A percentile compares a stretch with the other conserved stretches of the same genome.
Conservation (phyloP, 2,797 vertebrate genomes). For the Ctenochaetus hawaiiensis region DNA sequence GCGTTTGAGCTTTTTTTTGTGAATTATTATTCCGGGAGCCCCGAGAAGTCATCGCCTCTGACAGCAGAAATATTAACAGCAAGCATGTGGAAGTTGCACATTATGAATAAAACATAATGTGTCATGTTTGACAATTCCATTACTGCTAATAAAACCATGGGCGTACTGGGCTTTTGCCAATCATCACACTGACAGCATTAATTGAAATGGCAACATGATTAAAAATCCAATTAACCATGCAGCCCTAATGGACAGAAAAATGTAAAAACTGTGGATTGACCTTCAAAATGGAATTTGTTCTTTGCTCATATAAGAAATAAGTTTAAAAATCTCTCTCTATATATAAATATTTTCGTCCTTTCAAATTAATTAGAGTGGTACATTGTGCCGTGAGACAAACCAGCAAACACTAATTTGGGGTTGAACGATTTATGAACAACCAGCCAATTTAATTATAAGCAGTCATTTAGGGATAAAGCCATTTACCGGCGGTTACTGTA, state of each 20-base stretch:
- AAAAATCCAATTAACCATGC: slow-evolving; percentile 85
- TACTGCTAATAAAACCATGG: slow-evolving; percentile 78
- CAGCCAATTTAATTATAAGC: slow-evolving; percentile 63
- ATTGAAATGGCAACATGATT: slow-evolving; percentile 84
- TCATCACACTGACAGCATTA: slow-evolving; percentile 79
- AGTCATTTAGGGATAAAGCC: slow-evolving; percentile 41
- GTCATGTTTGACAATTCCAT: slow-evolving; percentile 82
- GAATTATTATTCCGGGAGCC: slow-evolving; percentile 37
- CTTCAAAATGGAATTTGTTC: slow-evolving; percentile 76
- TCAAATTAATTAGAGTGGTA: slow-evolving; percentile 57
- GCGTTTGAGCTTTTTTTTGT: slow-evolving; percentile 20
- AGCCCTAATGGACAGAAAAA: slow-evolving; percentile 77
- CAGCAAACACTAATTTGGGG: slow-evolving; percentile 53
- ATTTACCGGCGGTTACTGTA: slow-evolving; percentile 31
- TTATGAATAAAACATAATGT: slow-evolving; percentile 73
- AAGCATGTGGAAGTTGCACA: slow-evolving; percentile 61
- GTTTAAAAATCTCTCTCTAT: slow-evolving; percentile 1
- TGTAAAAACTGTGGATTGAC: slow-evolving; percentile 72
- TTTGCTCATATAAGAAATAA: slow-evolving; percentile 36
- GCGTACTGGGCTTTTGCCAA: slow-evolving; percentile 71
- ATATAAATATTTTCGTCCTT: slow-evolving; percentile 48
- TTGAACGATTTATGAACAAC: slow-evolving; percentile 50
- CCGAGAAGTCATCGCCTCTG: slow-evolving; percentile 49
- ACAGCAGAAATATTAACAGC: slow-evolving; percentile 57
- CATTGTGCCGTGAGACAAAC: slow-evolving; percentile 55